phyloP scores from a whole-genome alignment of 1,140 invertebrate species.

The Nasonia giraulti region DNA sequence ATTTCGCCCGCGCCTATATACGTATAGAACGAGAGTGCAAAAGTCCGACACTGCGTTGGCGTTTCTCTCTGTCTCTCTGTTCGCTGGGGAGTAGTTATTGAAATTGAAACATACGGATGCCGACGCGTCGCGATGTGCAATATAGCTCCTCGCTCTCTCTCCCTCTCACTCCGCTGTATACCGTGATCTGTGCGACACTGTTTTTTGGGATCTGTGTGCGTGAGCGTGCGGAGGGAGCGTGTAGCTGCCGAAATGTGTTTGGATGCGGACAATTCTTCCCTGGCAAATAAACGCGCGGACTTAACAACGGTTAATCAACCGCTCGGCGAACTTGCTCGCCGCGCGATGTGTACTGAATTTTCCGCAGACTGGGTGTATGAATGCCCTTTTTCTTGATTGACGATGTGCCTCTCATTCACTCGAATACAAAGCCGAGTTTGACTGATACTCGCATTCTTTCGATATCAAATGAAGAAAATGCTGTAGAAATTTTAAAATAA shows the following conservation, averaged over 20 bases:
- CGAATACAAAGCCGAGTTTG: background rate
- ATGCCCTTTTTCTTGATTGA: background rate
- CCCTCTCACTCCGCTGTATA: too few species aligned
- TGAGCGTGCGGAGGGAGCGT: background rate
- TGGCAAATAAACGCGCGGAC: slow-evolving; percentile 61
- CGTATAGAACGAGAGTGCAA: slow-evolving; percentile 51
- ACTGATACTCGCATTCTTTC: background rate
- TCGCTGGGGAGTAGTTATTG: slow-evolving; percentile 75
- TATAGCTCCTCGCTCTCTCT: slow-evolving; percentile 25
- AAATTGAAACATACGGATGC: slow-evolving; percentile 73
- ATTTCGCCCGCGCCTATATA: slow-evolving; percentile 63
- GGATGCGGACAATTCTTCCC: slow-evolving; percentile 25
- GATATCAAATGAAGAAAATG: too few species aligned
- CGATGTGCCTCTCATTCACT: background rate
- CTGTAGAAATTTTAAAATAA: background rate
- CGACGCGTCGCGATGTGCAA: slow-evolving; percentile 54
- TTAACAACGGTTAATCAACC: slow-evolving; percentile 69
- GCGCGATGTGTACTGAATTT: slow-evolving; percentile 8
- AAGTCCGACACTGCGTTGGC: slow-evolving; percentile 63
- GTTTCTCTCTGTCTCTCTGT: slow-evolving; percentile 45
- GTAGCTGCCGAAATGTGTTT: slow-evolving; percentile 28
- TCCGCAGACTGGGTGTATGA: too few species aligned
- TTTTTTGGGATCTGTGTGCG: slow-evolving; percentile 11
- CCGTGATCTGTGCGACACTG: slow-evolving; percentile 38
- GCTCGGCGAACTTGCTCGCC: slow-evolving; percentile 13